These are phyloP conservation scores for Phalloptychus januarius DNA, from an alignment of 2,797 vertebrate species.

Conservation along the genomic window DNA sequence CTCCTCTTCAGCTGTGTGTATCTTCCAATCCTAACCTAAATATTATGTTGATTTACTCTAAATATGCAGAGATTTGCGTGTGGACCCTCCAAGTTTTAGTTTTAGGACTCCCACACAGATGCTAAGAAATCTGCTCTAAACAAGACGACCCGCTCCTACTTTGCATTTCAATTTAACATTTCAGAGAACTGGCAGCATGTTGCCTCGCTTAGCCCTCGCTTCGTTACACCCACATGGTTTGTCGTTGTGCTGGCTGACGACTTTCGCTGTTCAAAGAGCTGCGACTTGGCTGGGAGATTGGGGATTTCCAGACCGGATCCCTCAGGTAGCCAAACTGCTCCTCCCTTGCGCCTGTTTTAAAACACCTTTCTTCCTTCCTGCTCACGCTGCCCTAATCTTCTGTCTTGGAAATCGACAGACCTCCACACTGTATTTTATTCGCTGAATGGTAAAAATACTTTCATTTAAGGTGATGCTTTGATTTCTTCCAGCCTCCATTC, in stretches of 20 bases:
- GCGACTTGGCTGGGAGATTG: slow-evolving; percentile 73
- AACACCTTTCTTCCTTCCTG: slow-evolving; percentile 32
- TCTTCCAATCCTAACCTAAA: slow-evolving; percentile 72
- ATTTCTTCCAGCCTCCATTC: slow-evolving; percentile 47
- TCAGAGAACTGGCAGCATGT: slow-evolving; percentile 83
- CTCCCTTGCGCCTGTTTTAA: slow-evolving; percentile 30
- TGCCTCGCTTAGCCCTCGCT: slow-evolving; percentile 78
- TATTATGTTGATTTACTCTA: slow-evolving; percentile 75
- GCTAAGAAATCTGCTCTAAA: slow-evolving; percentile 81
- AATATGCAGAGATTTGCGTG: slow-evolving; percentile 76
- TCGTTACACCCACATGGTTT: slow-evolving; percentile 81
- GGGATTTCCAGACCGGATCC: slow-evolving; percentile 76
- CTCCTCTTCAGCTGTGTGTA: slow-evolving; percentile 48
- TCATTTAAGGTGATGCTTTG: slow-evolving; percentile 56
- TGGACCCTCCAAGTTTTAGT: slow-evolving; percentile 74
- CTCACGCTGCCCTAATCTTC: slow-evolving; percentile 50
- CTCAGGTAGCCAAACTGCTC: slow-evolving; percentile 62
- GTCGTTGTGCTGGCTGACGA: slow-evolving; percentile 70
- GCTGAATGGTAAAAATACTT: slow-evolving; percentile 47
- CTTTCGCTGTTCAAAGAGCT: slow-evolving; percentile 78
- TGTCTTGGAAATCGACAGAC: slow-evolving; percentile 47
- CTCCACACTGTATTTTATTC: slow-evolving; percentile 43
- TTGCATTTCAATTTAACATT: slow-evolving; percentile 87
- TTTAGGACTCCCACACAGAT: slow-evolving; percentile 81
- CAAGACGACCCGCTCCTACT: slow-evolving; percentile 78